phyloP scores from a whole-genome alignment of 2,888 invertebrate species.

The Acronicta aceris region DNA sequence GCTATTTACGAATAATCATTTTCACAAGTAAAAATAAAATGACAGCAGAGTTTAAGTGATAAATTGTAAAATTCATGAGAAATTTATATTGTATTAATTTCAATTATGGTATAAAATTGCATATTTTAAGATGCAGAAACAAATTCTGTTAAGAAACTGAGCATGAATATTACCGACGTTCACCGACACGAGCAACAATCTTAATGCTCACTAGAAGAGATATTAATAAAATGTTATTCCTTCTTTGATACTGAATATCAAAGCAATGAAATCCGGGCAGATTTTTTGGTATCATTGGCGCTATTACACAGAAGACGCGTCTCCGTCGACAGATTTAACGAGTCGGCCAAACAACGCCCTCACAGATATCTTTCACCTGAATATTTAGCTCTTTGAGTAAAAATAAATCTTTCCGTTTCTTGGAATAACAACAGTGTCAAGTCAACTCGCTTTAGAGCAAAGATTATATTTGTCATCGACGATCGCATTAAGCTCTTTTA shows the following conservation, averaged over 20 bases:
- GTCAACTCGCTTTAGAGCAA: slow-evolving; percentile 84
- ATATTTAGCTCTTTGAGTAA: slow-evolving; percentile 88
- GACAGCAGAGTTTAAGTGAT: too few relatives aligned
- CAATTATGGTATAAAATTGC: too few relatives aligned
- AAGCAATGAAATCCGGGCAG: slow-evolving; percentile 79
- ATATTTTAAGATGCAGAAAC: too few relatives aligned
- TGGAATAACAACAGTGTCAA: slow-evolving; percentile 87
- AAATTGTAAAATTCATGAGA: too few relatives aligned
- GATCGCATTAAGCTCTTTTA: slow-evolving; percentile 82
- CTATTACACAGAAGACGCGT: slow-evolving; percentile 83
- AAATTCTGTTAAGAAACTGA: too few relatives aligned
- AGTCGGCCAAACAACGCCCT: slow-evolving; percentile 79
- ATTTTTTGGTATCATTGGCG: slow-evolving; percentile 86
- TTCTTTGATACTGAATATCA: slow-evolving; percentile 83
- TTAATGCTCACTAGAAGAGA: slow-evolving; percentile 45
- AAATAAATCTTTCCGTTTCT: slow-evolving; percentile 87
- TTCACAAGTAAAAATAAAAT: too few relatives aligned
- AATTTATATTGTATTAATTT: too few relatives aligned
- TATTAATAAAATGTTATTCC: slow-evolving; percentile 79
- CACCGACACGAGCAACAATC: slow-evolving; percentile 24
- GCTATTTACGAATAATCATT: too few relatives aligned
- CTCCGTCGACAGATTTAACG: slow-evolving; percentile 84
- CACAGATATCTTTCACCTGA: slow-evolving; percentile 88
- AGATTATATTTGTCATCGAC: slow-evolving; percentile 88
- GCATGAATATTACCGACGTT: background rate